Conservation (phyloP, 2,888 invertebrate genomes). For the Aspidapion aeneum region DNA sequence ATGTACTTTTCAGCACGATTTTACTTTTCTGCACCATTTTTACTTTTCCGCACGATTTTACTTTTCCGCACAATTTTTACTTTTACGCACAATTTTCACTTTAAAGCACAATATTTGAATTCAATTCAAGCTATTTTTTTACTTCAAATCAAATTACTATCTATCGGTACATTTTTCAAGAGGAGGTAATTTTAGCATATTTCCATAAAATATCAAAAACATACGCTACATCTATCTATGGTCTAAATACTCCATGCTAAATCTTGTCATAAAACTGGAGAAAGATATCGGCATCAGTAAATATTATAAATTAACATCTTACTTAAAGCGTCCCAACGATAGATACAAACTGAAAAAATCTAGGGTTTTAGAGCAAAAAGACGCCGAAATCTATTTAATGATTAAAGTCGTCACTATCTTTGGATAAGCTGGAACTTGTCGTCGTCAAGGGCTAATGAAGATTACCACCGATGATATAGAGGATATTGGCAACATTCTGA, state of each 20-base stretch:
- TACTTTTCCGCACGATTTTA: too few species aligned
- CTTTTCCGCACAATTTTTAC: too few species aligned
- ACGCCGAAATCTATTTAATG: not conserved
- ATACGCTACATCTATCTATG: not conserved
- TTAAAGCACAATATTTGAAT: too few species aligned
- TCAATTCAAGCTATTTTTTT: too few species aligned
- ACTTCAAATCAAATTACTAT: too few species aligned
- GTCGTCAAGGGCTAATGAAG: not conserved
- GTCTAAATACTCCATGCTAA: not conserved
- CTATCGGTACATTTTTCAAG: too few species aligned
- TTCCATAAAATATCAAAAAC: not conserved
- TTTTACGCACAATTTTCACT: too few species aligned
- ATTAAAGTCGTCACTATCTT: not conserved
- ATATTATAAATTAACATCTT: not conserved
- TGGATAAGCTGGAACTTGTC: not conserved
- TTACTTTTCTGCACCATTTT: too few species aligned
- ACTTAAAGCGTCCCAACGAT: not conserved
- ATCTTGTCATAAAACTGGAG: not conserved
- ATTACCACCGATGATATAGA: not conserved
- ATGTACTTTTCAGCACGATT: too few species aligned
- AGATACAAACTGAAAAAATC: not conserved
- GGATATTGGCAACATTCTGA: not conserved
- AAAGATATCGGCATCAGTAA: too few species aligned
- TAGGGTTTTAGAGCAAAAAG: too few species aligned
- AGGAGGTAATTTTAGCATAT: not conserved